Conservation (phyloP, 30 jellyfish, hydroid and myxozoan genomes). For the Haliclystus octoradiatus region DNA sequence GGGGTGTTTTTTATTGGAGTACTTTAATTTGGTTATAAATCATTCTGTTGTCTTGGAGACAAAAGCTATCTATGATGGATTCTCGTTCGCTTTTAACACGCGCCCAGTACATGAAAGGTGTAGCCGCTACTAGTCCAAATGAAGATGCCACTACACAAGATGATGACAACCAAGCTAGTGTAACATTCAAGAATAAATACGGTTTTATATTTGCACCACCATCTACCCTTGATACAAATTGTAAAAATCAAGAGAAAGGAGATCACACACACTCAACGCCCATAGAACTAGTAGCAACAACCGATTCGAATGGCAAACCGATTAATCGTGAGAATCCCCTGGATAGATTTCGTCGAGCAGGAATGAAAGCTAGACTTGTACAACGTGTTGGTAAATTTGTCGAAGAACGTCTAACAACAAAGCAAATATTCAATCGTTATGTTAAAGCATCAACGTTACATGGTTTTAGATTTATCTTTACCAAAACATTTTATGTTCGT, state of each 20-base stretch:
- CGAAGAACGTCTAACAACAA: slow-evolving; percentile 90
- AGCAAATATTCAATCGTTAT: slow-evolving; percentile 78
- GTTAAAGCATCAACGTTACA: slow-evolving; percentile 90
- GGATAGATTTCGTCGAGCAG: slow-evolving; percentile 92
- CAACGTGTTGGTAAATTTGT: slow-evolving; percentile 84
- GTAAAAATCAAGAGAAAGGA: neutral
- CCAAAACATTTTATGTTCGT: slow-evolving; percentile 80
- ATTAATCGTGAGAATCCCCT: slow-evolving; percentile 19
- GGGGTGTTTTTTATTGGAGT: too few relatives aligned
- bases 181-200: slow-evolving; percentile 11
- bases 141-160: slow-evolving; percentile 2
- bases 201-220: slow-evolving; percentile 22
- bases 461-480: slow-evolving; percentile 93
- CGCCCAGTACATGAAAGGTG: neutral
- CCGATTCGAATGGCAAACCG: neutral
- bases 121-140: neutral
- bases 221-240: neutral
- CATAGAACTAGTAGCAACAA: neutral
- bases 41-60: too few relatives aligned
- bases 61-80: neutral
- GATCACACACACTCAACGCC: too few relatives aligned
- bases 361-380: slow-evolving; percentile 96
- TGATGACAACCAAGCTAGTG: neutral
- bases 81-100: neutral
- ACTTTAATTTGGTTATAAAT: too few relatives aligned